Conservation (phyloP, 2,113 vertebrate genomes). For the Typhlomys cinereus region DNA sequence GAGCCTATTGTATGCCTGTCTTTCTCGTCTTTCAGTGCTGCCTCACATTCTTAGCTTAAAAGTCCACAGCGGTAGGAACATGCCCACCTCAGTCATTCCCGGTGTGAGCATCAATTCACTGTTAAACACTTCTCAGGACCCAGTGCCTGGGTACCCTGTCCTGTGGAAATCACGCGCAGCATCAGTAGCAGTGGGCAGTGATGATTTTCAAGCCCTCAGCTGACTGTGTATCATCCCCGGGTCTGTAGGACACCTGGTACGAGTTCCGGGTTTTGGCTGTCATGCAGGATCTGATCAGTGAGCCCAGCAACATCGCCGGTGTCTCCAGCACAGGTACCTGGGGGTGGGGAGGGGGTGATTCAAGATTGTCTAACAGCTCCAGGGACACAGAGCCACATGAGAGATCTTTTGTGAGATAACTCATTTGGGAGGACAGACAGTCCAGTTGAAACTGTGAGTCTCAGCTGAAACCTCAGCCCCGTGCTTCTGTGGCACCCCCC, state of each 20-base stretch:
- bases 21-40: not conserved
- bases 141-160: not conserved
- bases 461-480: too few species aligned
- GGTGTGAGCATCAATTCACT: not conserved
- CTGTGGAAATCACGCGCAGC: not conserved
- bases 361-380: not conserved
- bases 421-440: not conserved
- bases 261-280: slow-evolving; percentile 98
- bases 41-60: not conserved
- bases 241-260: slow-evolving; percentile 96
- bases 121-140: not conserved
- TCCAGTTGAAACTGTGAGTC: not conserved
- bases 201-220: not conserved
- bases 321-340: slow-evolving; percentile 97
- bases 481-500: not conserved
- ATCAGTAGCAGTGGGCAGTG: not conserved
- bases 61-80: not conserved
- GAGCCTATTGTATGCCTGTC: not conserved
- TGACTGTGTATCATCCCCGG: slow-evolving; percentile 58
- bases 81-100: not conserved
- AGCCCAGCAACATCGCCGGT: slow-evolving; percentile 98
- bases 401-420: not conserved
- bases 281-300: slow-evolving; percentile 99
- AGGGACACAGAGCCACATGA: not conserved
- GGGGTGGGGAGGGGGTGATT: too few species aligned